Evolutionary conservation across 1,140 invertebrate genomes (phyloP).

Genomic region (Euura saliciscinereae): DNA sequence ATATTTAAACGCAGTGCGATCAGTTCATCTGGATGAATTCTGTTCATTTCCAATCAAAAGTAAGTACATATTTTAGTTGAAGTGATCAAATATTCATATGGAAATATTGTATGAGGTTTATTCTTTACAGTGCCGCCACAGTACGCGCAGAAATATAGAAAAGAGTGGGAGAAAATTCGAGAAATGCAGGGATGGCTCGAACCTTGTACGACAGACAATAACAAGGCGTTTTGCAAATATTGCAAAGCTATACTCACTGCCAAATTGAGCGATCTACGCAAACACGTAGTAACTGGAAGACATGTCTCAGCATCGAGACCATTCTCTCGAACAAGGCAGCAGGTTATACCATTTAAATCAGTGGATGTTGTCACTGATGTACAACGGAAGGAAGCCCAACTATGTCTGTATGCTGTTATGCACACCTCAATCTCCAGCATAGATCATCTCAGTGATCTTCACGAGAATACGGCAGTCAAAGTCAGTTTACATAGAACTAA

Average conservation of each 20-base stretch:
- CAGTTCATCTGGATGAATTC: no score
- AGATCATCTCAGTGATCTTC: constrained; percentile 20
- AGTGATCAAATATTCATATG: neutral
- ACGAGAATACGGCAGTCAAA: constrained; percentile 9
- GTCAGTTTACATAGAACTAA: neutral
- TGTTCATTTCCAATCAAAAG: no score
- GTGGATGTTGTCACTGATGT: neutral
- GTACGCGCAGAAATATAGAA: constrained; percentile 14
- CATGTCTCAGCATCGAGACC: constrained; percentile 17
- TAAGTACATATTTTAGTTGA: no score
- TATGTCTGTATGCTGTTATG: constrained; percentile 12
- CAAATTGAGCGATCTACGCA: constrained; percentile 12
- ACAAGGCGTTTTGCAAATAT: constrained; percentile 13
- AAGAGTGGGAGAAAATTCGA: constrained; percentile 15
- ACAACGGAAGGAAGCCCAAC: neutral
- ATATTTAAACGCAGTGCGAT: no score
- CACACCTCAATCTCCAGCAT: constrained; percentile 11
- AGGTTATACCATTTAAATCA: constrained; percentile 9
- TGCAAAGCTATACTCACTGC: constrained; percentile 12
- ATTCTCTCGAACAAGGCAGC: constrained; percentile 10
- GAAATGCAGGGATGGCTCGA: constrained; percentile 5
- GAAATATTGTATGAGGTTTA: neutral
- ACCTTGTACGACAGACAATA: neutral
- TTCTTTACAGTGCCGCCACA: constrained; percentile 14
- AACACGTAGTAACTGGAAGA: constrained; percentile 8